Base-by-base conservation (phyloP, 2,888 invertebrate species). In the Chrysomela aeneicollis region DNA sequence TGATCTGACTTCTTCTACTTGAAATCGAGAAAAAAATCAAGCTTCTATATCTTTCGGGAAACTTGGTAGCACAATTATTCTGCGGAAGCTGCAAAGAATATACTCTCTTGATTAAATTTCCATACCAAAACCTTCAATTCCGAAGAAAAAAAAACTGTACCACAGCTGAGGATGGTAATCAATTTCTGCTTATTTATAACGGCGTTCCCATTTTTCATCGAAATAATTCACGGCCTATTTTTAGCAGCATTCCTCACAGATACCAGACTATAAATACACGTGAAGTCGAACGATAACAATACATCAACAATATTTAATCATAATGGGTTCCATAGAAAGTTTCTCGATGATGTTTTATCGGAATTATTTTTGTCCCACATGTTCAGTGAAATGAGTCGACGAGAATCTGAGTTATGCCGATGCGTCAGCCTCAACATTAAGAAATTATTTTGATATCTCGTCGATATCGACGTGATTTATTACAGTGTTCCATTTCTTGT, bases 291-390 rank as follows among this genome's bases (percentile, higher is more conserved):
- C 42, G 42, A 42, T 42, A 42, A 42, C 42, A 42, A 42, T 42
- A 15, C 42, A 42, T 42, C 42, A 42, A 42, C 42, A 42, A 42
- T 42, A 42, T 42, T 42, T 42, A 42, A 42, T 42, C 42, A 15
- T 42, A 42, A 42, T 42, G 42, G 42, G 15, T 42, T 42, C 42
- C 15, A 15, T 42, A 42, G 42, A 42, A 42, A 42, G 42, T 42
- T 42, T 15, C 15, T 42, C 12, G 42, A 12, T 42, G 8, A 15
- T 42, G 42, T 42, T 42, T 42, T 15, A 42, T 42, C 42, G 6
- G 42, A 42, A 42, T 42, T 15, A 42, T 42, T 42, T 42, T 42
- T 15, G 42, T 42, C 15, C 42, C 42, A 42, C 42, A 15, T 42
- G 12, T 15, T 42, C 42, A 42, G 42, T 42, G 15, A 42, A 42